Evolutionary conservation across 2,113 vertebrate genomes (phyloP).

Genomic region (Oryzias melastigma): DNA sequence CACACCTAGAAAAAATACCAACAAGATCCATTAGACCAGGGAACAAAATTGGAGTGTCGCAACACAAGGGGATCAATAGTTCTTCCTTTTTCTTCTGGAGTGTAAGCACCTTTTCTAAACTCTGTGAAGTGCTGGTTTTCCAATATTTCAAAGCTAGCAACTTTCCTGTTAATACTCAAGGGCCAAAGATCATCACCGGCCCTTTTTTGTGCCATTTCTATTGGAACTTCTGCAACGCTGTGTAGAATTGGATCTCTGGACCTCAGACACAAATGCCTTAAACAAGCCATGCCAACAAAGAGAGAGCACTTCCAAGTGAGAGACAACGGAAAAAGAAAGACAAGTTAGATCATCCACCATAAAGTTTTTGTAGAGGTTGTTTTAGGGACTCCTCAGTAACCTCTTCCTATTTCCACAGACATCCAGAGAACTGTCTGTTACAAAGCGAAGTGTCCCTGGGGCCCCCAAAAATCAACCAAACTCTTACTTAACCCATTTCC

Average conservation of each 20-base stretch:
- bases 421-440: not conserved
- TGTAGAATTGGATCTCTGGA: slow-evolving; percentile 16
- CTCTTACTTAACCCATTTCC: no score
- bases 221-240: slow-evolving; percentile 6
- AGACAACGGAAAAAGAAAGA: slow-evolving; percentile 9
- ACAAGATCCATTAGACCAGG: no score
- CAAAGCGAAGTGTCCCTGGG: not conserved
- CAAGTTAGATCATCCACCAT: slow-evolving; percentile 16
- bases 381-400: slow-evolving; percentile 10
- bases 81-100: slow-evolving; percentile 5
- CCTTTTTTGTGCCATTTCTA: slow-evolving; percentile 12
- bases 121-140: slow-evolving; percentile 9
- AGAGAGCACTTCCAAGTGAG: slow-evolving; percentile 15
- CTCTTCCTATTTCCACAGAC: not conserved
- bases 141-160: slow-evolving; percentile 15
- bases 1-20: no score
- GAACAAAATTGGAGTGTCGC: no score
- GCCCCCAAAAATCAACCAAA: not conserved
- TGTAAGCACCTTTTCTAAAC: slow-evolving; percentile 26
- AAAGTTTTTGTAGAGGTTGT: slow-evolving; percentile 12
- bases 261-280: slow-evolving; percentile 1
- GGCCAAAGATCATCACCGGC: slow-evolving; percentile 20
- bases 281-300: not conserved
- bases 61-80: slow-evolving; percentile 12
- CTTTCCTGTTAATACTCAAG: not conserved